Percentiles rank a stretch among this genome's conserved stretches.
These are phyloP conservation scores for Neelides sp. DNA, from an alignment of 1,140 invertebrate species.

Conservation along the genomic window DNA sequence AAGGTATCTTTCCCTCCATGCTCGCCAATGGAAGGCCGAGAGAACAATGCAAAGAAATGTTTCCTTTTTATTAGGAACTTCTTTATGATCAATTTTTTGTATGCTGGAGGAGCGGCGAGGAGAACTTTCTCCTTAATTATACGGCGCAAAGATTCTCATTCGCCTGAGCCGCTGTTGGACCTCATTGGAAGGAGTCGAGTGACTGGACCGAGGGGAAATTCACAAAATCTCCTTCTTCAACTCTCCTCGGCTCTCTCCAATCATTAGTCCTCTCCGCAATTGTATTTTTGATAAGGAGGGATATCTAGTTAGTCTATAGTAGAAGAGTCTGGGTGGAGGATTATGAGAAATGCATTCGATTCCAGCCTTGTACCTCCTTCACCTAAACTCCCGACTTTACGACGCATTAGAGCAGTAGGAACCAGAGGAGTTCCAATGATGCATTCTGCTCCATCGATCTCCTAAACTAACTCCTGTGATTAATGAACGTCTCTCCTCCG, in stretches of 20 bases:
- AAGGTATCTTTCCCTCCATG: too few relatives aligned
- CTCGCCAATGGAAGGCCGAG: not conserved
- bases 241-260: not conserved
- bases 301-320: not conserved
- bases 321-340: conserved; percentile 11
- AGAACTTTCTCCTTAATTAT: conserved; percentile 19
- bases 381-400: not conserved
- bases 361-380: conserved; percentile 2
- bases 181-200: not conserved
- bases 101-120: conserved; percentile 9
- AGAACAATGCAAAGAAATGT: conserved; percentile 14
- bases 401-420: not conserved
- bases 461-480: conserved; percentile 7
- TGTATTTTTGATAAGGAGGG: conserved; percentile 23
- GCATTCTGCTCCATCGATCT: conserved; percentile 15
- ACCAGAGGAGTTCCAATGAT: not conserved
- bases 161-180: not conserved
- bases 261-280: conserved; percentile 19
- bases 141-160: conserved; percentile 2
- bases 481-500: conserved; percentile 13
- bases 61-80: conserved; percentile 25
- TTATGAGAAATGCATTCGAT: conserved; percentile 24
- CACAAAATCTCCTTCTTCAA: not conserved
- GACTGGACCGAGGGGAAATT: not conserved
- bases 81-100: conserved; percentile 23